Conservation (phyloP, 92 coral and sea anemone genomes). For the Zoanthus gigantus region DNA sequence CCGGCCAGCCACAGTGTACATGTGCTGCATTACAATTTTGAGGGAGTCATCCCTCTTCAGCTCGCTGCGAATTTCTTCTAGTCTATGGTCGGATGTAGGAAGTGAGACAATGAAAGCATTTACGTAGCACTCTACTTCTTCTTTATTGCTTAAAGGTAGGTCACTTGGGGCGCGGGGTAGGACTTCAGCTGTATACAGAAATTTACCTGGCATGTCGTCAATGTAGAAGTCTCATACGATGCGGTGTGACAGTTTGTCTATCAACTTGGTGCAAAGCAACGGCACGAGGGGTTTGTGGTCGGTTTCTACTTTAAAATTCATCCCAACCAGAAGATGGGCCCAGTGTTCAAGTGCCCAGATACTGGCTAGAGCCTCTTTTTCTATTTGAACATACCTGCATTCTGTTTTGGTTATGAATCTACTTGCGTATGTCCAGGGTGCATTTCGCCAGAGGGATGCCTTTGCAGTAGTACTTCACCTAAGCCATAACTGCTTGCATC, state of each 20-base stretch:
- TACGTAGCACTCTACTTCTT: no score
- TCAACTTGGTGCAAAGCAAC: background rate
- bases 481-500: slow-evolving; percentile 36
- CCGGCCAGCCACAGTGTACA: background rate
- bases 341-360: slow-evolving; percentile 67
- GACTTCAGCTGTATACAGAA: slow-evolving; percentile 11
- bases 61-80: background rate
- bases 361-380: slow-evolving; percentile 67
- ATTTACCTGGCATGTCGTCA: slow-evolving; percentile 31
- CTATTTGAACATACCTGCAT: slow-evolving; percentile 71
- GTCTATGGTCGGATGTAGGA: no score
- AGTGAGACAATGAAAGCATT: background rate
- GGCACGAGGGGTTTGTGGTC: slow-evolving; percentile 66
- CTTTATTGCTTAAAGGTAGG: background rate
- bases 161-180: slow-evolving; percentile 27
- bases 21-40: background rate
- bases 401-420: slow-evolving; percentile 68
- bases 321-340: slow-evolving; percentile 54
- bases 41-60: background rate
- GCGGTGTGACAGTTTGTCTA: slow-evolving; percentile 52
- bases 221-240: slow-evolving; percentile 34
- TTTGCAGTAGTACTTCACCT: background rate
- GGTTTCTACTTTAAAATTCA: slow-evolving; percentile 60
- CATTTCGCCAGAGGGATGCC: slow-evolving; percentile 37
- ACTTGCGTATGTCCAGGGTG: slow-evolving; percentile 67